These are phyloP conservation scores for Mus musculus DNA, from an alignment of 2,113 vertebrate genomes.

Conservation along the genomic window DNA sequence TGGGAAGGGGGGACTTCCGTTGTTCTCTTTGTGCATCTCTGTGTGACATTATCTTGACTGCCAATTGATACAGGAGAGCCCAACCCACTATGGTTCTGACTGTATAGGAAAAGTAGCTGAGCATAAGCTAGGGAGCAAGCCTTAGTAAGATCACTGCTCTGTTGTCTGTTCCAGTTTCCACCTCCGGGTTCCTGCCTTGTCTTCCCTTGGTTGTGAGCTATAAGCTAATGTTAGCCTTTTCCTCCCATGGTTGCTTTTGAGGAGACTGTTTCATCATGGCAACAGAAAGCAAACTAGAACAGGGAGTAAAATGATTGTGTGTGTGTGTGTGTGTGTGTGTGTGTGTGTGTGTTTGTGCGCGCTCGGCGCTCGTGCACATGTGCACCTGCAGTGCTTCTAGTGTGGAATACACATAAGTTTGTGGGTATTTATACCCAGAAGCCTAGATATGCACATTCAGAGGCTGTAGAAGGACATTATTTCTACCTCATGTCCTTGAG, in stretches of 20 bases:
- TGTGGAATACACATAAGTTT: not conserved
- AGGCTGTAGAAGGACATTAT: not conserved
- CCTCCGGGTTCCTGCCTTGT: too few relatives aligned
- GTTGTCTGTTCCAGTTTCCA: not conserved
- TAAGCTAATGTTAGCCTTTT: not conserved
- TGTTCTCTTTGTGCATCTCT: not conserved
- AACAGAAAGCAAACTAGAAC: not conserved
- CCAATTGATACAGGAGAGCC: not conserved
- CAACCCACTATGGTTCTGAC: not conserved
- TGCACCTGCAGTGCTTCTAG: not conserved
- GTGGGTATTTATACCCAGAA: not conserved
- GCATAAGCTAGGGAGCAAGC: not conserved
- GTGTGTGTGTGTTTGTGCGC: not conserved
- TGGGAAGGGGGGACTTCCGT: not conserved
- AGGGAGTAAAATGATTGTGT: not conserved
- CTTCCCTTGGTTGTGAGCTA: not conserved
- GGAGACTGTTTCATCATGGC: not conserved
- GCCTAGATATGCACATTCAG: not conserved
- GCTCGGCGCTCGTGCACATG: rapidly evolving
- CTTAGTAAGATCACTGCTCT: not conserved
- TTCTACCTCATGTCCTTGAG: not conserved
- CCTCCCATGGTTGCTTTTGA: not conserved
- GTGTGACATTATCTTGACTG: not conserved
- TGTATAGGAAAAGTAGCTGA: not conserved
- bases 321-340: not conserved